These are phyloP conservation scores for Pantherophis guttatus DNA, from an alignment of 2,113 vertebrate genomes.

Conservation along the genomic window DNA sequence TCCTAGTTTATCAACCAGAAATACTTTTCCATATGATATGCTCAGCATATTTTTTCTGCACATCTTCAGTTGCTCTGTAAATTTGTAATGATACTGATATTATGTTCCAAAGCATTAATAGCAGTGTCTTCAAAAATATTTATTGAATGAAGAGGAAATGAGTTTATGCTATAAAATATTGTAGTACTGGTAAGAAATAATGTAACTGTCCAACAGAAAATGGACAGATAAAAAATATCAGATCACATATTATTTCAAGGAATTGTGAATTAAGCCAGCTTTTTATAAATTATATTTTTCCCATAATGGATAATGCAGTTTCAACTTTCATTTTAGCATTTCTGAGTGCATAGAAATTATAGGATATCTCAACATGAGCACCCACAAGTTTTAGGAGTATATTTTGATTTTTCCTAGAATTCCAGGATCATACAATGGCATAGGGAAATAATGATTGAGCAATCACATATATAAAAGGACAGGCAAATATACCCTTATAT, in stretches of 20 bases:
- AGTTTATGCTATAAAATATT: conserved; percentile 1
- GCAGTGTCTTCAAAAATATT: conserved; percentile 44
- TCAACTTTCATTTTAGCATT: conserved; percentile 48
- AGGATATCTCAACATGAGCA: conserved; percentile 27
- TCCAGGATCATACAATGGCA: background rate
- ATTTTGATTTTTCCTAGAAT: conserved; percentile 41
- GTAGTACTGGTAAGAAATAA: conserved; percentile 35
- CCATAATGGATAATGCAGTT: conserved; percentile 43
- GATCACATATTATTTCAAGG: conserved; percentile 34
- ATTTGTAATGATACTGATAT: conserved; percentile 40
- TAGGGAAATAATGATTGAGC: background rate
- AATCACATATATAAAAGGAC: background rate
- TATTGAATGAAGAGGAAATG: conserved; percentile 5
- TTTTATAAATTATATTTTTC: background rate
- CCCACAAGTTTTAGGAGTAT: background rate
- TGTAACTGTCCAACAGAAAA: conserved; percentile 37
- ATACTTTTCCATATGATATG: conserved; percentile 19
- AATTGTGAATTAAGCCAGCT: conserved; percentile 9
- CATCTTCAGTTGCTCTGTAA: background rate
- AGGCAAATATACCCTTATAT: background rate
- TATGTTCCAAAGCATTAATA: conserved; percentile 45
- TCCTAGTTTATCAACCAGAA: conserved; percentile 28
- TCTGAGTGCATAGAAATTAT: conserved; percentile 49
- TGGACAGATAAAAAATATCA: background rate
- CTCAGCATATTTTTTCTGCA: background rate